Base-by-base conservation (phyloP, 2,113 vertebrate genomes). In the Protobothrops flavoviridis region DNA sequence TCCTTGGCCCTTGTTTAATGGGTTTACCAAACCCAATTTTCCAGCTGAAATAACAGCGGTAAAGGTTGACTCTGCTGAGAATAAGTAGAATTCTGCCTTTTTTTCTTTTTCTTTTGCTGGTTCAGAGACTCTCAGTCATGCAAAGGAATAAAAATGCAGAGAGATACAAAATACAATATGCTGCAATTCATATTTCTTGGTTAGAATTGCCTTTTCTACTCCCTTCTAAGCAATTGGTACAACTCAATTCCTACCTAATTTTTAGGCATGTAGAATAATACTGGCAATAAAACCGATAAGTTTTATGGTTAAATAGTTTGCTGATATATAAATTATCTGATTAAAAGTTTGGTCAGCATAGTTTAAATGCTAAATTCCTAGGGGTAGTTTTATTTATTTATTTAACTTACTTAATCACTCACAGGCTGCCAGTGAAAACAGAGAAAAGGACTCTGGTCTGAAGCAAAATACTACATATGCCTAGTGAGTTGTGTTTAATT, bases 21-120 rank as follows among this genome's bases (percentile, higher is more conserved):
- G 91, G 29, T 85, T 94, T 92, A 88, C 64, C 87, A 95, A 93
- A 95, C 89, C 87, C 0, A 33, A 92, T 96, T 96, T 95, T 94
- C 88, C 92, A 0, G 92, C 88, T 91, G 90, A 94, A 94, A 94
- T 1, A 95, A 39, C 89, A 95, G 39, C 88, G 87, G 50, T 56
- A 48, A 93, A 94, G 90, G 93, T 96, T 96, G 90, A 90, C 91
- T 96, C 59, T 90, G 26, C 21, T 86, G 90, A 93, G 88, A 21
- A 12, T 94, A 96, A 93, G 39, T 89, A 91, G 87, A 95, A 29
- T 5, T 95, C 92, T 95, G 93, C 50, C 81, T 95, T 21, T 74
- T 94, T 90, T 45, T 48, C 6, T 45, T 43, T 45, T 45, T 45
- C 39, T 39, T 45, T 93, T 94, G 55, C 48, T 52, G 92, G 57